phyloP scores from a whole-genome alignment of 2,888 invertebrate species.

The Hirtodrosophila duncani region DNA sequence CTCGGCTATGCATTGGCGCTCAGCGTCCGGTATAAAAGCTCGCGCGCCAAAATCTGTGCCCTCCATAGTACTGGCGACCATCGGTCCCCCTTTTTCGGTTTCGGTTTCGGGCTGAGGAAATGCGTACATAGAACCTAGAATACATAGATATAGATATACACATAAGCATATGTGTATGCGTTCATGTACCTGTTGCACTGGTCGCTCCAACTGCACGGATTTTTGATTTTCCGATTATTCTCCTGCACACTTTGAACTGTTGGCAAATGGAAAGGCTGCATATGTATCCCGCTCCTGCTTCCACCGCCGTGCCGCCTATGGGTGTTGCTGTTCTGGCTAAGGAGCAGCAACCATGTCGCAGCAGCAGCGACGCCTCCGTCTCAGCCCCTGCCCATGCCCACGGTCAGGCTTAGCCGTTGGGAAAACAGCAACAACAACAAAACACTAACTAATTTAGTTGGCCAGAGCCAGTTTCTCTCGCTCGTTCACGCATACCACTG shows the following conservation, averaged over 20 bases:
- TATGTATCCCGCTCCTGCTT: conserved; percentile 23
- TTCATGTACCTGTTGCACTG: conserved; percentile 57
- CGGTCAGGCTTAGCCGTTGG: conserved; percentile 1
- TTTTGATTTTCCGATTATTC: conserved; percentile 39
- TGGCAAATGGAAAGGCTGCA: neutral
- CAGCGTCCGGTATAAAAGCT: conserved; percentile 72
- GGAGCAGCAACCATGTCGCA: conserved; percentile 46
- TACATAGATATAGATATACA: no score
- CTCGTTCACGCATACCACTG: neutral
- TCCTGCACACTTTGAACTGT: conserved; percentile 22
- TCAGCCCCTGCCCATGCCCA: neutral
- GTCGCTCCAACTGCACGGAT: conserved; percentile 46
- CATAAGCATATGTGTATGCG: neutral
- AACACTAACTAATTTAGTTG: conserved; percentile 22
- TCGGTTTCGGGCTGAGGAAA: conserved; percentile 4
- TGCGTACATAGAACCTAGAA: no score
- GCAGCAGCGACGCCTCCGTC: conserved; percentile 1
- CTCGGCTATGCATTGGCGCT: conserved; percentile 35
- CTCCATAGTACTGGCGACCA: conserved; percentile 45
- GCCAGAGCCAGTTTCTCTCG: conserved; percentile 1
- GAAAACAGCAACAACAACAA: conserved; percentile 18
- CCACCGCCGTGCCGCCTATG: conserved; percentile 37
- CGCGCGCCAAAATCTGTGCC: conserved; percentile 70
- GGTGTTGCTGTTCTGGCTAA: conserved; percentile 43
- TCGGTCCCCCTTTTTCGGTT: conserved; percentile 5